These are phyloP conservation scores for Balanococcus diminutus DNA, from an alignment of 2,888 invertebrate genomes.

Conservation along the genomic window DNA sequence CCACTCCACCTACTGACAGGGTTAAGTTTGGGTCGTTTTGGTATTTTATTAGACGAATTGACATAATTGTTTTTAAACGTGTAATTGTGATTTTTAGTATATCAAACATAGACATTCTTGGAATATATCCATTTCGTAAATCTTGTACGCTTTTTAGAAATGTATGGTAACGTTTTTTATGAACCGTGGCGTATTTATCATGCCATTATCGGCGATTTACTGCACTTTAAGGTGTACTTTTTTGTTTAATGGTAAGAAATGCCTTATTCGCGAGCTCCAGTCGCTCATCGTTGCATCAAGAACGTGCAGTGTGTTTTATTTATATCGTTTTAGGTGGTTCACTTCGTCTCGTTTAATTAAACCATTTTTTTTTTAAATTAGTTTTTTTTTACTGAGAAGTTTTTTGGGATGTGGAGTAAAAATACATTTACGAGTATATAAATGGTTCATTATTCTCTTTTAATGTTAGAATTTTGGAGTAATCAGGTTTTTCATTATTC, in stretches of 20 bases:
- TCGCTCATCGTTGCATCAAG: not conserved
- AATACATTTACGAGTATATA: not conserved
- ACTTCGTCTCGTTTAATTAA: not conserved
- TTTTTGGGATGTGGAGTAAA: not conserved
- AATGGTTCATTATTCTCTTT: too few species aligned
- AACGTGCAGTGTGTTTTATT: not conserved
- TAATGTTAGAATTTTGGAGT: not conserved
- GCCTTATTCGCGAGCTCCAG: not conserved
- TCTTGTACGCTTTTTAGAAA: not conserved
- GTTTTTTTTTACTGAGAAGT: not conserved
- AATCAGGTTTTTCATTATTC: not conserved
- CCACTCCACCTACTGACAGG: not conserved
- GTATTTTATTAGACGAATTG: not conserved
- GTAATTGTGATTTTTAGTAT: constrained; percentile 14
- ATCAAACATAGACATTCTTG: not conserved
- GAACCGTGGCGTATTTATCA: constrained; percentile 6
- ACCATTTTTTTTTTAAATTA: not conserved
- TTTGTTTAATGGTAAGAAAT: not conserved
- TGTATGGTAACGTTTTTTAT: constrained; percentile 21
- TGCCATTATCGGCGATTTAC: constrained; percentile 18
- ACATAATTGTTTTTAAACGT: constrained; percentile 1
- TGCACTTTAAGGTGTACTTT: not conserved
- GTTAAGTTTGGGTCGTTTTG: not conserved
- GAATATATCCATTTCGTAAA: constrained; percentile 26
- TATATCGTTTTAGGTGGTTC: not conserved